Conservation (phyloP, 2,797 vertebrate species). For the Mareca strepera region DNA sequence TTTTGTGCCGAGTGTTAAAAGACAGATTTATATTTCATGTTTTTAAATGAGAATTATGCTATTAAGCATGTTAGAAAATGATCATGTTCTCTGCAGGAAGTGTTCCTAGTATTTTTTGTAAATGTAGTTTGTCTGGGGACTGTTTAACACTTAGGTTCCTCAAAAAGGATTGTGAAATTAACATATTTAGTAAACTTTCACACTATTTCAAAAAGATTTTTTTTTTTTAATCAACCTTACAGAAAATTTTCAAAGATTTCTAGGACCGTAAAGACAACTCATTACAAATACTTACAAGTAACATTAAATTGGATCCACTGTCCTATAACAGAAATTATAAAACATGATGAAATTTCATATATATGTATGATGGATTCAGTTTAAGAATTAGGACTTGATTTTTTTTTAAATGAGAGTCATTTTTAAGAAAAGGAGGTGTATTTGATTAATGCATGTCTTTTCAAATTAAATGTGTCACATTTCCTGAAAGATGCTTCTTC, state of each 20-base stretch:
- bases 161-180: not conserved
- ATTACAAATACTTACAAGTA: not conserved
- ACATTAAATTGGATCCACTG: not conserved
- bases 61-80: not conserved
- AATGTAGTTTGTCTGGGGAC: not conserved
- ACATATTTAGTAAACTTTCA: not conserved
- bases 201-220: not conserved
- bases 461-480: not conserved
- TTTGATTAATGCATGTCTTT: not conserved
- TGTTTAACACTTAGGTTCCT: not conserved
- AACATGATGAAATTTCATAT: not conserved
- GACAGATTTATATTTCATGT: conserved; percentile 4
- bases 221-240: not conserved
- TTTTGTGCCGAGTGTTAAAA: conserved; percentile 33
- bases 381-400: not conserved
- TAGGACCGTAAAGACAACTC: not conserved
- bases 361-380: accelerated
- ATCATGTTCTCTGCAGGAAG: not conserved
- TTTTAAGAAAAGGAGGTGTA: not conserved
- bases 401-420: not conserved
- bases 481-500: not conserved
- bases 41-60: conserved; percentile 39
- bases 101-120: not conserved
- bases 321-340: not conserved
- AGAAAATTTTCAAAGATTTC: not conserved